Conservation (phyloP, 2,888 invertebrate species). For the Microdon myrmicae region DNA sequence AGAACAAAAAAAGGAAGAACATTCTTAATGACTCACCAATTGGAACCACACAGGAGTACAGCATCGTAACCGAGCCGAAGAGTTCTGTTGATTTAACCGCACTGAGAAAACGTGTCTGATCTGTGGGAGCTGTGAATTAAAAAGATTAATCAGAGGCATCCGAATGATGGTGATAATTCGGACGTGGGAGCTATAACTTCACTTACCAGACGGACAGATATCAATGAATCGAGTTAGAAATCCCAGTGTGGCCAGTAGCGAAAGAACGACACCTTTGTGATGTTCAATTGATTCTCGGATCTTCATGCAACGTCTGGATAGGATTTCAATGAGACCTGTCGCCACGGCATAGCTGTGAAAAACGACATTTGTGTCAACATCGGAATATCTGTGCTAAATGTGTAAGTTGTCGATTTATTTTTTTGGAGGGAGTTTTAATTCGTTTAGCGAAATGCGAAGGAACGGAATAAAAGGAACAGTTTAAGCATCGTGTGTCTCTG, state of each 20-base stretch:
- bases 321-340: slow-evolving; percentile 81
- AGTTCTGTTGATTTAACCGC: slow-evolving; percentile 65
- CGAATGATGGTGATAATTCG: slow-evolving; percentile 14
- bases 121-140: slow-evolving; percentile 60
- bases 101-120: slow-evolving; percentile 64
- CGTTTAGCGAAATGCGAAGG: slow-evolving; percentile 45
- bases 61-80: slow-evolving; percentile 65
- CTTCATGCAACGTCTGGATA: slow-evolving; percentile 76
- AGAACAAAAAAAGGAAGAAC: no score
- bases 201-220: slow-evolving; percentile 65
- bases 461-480: slow-evolving; percentile 37
- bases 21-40: slow-evolving; percentile 60
- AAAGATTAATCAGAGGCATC: slow-evolving; percentile 29
- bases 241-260: slow-evolving; percentile 65
- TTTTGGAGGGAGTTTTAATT: slow-evolving; percentile 34
- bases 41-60: slow-evolving; percentile 64
- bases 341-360: slow-evolving; percentile 78
- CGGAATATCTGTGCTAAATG: not conserved
- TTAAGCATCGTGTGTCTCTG: slow-evolving; percentile 68
- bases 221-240: slow-evolving; percentile 66
- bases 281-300: slow-evolving; percentile 73
- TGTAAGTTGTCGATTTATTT: not conserved
- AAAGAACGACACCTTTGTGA: slow-evolving; percentile 65
- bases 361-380: slow-evolving; percentile 55
- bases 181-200: slow-evolving; percentile 11